Percentiles rank a stretch among this genome's conserved stretches.
Conservation (phyloP, 2,113 vertebrate genomes). For the Stigmatopora argus region DNA sequence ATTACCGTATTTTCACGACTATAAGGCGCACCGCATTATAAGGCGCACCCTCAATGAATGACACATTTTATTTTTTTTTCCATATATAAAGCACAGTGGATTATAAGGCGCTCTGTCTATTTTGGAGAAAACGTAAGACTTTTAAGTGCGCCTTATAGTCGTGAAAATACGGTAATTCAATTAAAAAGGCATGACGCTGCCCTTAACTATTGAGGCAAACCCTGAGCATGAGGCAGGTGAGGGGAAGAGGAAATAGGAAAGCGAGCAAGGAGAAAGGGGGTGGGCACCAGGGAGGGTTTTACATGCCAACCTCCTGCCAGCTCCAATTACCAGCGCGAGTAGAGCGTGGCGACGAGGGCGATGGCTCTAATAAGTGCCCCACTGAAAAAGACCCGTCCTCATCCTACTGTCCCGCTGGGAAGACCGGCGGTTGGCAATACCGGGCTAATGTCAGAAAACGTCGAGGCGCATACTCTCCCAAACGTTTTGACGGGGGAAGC, state of each 20-base stretch:
- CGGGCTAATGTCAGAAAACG: constrained; percentile 42
- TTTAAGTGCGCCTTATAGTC: too few relatives aligned
- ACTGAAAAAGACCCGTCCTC: constrained; percentile 62
- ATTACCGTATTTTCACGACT: too few relatives aligned
- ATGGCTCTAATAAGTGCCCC: constrained; percentile 66
- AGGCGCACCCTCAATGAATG: too few relatives aligned
- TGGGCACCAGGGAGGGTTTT: constrained; percentile 41
- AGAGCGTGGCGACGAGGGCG: constrained; percentile 60
- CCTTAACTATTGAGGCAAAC: constrained; percentile 20
- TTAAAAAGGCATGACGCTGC: constrained; percentile 29
- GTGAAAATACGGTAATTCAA: too few relatives aligned
- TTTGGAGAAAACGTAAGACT: too few relatives aligned
- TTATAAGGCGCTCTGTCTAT: too few relatives aligned
- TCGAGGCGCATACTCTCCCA: constrained; percentile 34
- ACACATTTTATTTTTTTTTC: too few relatives aligned
- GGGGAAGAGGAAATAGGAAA: constrained; percentile 18
- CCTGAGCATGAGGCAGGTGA: constrained; percentile 34
- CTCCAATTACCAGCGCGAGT: constrained; percentile 69
- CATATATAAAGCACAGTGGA: too few relatives aligned
- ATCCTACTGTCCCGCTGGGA: constrained; percentile 49
- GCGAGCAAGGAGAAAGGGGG: constrained; percentile 33
- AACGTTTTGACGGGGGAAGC: constrained; percentile 47
- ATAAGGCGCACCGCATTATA: too few relatives aligned
- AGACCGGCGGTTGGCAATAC: constrained; percentile 57
- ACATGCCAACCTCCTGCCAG: constrained; percentile 68